These are phyloP conservation scores for Galago senegalensis DNA, from an alignment of 2,797 vertebrate genomes.

Conservation along the genomic window DNA sequence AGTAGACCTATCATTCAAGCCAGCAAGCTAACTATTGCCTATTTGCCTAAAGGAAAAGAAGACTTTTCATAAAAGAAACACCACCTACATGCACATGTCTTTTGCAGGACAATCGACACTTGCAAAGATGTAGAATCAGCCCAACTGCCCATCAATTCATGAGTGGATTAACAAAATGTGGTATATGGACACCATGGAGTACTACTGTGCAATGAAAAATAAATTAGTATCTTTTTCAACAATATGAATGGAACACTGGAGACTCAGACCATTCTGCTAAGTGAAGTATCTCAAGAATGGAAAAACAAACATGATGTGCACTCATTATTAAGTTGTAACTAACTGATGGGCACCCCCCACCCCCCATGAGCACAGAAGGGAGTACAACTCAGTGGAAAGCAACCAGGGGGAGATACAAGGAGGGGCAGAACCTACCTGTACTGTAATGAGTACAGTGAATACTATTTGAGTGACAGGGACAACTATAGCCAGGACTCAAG, in stretches of 20 bases:
- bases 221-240: not conserved
- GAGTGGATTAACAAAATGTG: not conserved
- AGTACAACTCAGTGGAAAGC: not conserved
- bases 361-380: not conserved
- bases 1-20: not conserved
- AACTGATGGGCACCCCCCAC: not conserved
- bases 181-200: not conserved
- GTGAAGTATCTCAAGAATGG: not conserved
- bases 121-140: not conserved
- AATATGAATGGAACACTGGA: not conserved
- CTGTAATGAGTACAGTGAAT: not conserved
- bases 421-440: not conserved
- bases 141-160: not conserved
- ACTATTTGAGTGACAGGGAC: not conserved
- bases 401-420: too few relatives aligned
- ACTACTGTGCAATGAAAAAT: not conserved
- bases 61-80: not conserved
- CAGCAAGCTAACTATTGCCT: not conserved
- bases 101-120: not conserved
- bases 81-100: not conserved
- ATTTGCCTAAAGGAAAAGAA: not conserved
- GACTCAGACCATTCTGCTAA: not conserved
- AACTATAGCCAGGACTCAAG: not conserved
- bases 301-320: not conserved
- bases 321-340: not conserved